phyloP scores from a whole-genome alignment of 2,888 invertebrate species.

The Dromius quadrimaculatus region DNA sequence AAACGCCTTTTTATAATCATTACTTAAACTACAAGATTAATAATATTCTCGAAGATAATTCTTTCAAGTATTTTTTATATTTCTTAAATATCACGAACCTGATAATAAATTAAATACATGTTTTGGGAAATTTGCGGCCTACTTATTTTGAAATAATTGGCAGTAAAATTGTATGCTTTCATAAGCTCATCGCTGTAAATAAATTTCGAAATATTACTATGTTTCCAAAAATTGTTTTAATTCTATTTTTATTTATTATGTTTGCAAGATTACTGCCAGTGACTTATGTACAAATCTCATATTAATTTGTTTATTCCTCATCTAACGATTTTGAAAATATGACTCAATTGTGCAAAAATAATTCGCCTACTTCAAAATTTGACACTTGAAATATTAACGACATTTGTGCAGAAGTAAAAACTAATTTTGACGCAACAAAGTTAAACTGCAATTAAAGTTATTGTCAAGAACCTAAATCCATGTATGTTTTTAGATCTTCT shows the following conservation, averaged over 20 bases:
- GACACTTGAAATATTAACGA: slow-evolving; percentile 3
- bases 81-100: not conserved
- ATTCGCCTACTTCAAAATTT: slow-evolving; percentile 27
- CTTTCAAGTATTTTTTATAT: not conserved
- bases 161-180: slow-evolving; percentile 29
- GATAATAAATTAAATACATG: not conserved
- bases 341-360: slow-evolving; percentile 24
- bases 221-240: slow-evolving; percentile 11
- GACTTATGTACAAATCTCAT: not conserved
- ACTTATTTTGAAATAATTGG: slow-evolving; percentile 41
- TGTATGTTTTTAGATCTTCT: too few relatives aligned
- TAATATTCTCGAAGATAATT: too few relatives aligned
- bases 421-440: slow-evolving; percentile 13
- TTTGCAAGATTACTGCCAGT: not conserved
- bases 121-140: not conserved
- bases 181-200: slow-evolving; percentile 42
- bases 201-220: slow-evolving; percentile 40
- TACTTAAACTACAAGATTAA: too few relatives aligned
- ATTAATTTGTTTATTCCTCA: slow-evolving; percentile 20
- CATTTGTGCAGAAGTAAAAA: not conserved
- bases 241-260: slow-evolving; percentile 41
- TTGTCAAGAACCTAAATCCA: too few relatives aligned
- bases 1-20: slow-evolving; percentile 42
- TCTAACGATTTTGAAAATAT: not conserved
- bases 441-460: not conserved